These are phyloP conservation scores for Ancistrus triradiatus DNA, from an alignment of 2,113 vertebrate genomes.

Conservation along the genomic window DNA sequence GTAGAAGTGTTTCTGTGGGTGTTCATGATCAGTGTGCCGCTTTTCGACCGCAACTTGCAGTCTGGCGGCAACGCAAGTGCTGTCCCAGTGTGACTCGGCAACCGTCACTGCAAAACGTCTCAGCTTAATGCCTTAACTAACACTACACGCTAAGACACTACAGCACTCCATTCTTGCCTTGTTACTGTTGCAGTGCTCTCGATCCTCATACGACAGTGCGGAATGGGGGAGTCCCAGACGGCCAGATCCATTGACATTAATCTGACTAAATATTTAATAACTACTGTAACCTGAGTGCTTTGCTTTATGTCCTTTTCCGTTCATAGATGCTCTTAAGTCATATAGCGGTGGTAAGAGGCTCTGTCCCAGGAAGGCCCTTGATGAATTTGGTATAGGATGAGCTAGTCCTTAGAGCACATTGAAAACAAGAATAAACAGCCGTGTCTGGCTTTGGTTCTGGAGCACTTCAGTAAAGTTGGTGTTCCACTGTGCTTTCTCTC, in stretches of 20 bases:
- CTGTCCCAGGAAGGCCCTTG: constrained; percentile 34
- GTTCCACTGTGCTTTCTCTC: background rate
- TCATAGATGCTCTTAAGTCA: constrained; percentile 5
- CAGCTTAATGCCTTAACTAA: constrained; percentile 72
- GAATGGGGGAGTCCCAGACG: background rate
- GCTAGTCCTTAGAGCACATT: constrained; percentile 28
- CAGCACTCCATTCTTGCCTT: constrained; percentile 22
- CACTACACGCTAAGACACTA: constrained; percentile 43
- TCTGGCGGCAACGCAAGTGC: constrained; percentile 13
- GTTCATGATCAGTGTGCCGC: background rate
- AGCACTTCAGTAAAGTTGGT: background rate
- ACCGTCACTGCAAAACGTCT: constrained; percentile 44
- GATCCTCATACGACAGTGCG: background rate
- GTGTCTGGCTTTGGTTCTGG: background rate
- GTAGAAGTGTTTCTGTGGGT: background rate
- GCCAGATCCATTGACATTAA: background rate
- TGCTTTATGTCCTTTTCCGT: background rate
- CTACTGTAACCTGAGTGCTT: background rate
- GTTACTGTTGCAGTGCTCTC: constrained; percentile 5
- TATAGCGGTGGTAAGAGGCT: constrained; percentile 3
- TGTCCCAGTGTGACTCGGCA: constrained; percentile 6
- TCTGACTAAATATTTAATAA: background rate
- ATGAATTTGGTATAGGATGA: constrained; percentile 30
- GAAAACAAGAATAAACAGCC: background rate
- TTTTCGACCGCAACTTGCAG: constrained; percentile 1